Evolutionary conservation across 2,797 vertebrate species (phyloP), one percentile per base, ranked within the genome.

Genomic region (Ataeniobius toweri): DNA sequence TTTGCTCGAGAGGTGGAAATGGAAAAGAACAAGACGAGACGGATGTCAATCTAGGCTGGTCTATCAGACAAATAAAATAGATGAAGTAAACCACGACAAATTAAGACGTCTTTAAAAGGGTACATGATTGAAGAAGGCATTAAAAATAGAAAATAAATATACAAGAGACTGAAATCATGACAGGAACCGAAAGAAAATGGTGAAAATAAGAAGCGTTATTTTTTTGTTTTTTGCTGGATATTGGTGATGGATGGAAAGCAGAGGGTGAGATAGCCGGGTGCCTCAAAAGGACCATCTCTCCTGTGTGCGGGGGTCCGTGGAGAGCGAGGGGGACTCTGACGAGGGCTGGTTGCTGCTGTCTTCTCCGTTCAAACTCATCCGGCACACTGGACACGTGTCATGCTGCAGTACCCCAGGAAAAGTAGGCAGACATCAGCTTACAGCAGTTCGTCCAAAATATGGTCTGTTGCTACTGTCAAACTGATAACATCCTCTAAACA

Each of bases 281-380:
- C 89, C 87, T 98, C 95, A 99, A 96, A 98, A 99, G 90, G 97
- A 98, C 98, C 98, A 99, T 94, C 95, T 96, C 82, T 99, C 98
- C 51, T 96, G 97, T 90, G 96, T 95, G 48, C 96, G 96, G 89
- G 95, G 96, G 86, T 97, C 96, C 67, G 94, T 96, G 93, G 96
- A 95, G 72, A 96, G 95, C 90, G 96, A 92, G 89, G 95, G 95
- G 6, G 97, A 89, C 88, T 93, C 95, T 53, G 96, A 94, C 0
- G 93, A 89, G 28, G 94, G 91, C 88, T 97, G 97, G 88, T 92
- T 96, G 83, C 94, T 96, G 81, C 96, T 97, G 89, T 98, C 97
- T 85, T 98, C 97, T 53, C 97, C 98, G 22, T 95, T 99, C 82
- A 99, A 93, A 87, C 98, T 97, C 95, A 98, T 99, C 93, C 98